Conservation (phyloP, 2,113 vertebrate genomes). For the Raja brachyura region DNA sequence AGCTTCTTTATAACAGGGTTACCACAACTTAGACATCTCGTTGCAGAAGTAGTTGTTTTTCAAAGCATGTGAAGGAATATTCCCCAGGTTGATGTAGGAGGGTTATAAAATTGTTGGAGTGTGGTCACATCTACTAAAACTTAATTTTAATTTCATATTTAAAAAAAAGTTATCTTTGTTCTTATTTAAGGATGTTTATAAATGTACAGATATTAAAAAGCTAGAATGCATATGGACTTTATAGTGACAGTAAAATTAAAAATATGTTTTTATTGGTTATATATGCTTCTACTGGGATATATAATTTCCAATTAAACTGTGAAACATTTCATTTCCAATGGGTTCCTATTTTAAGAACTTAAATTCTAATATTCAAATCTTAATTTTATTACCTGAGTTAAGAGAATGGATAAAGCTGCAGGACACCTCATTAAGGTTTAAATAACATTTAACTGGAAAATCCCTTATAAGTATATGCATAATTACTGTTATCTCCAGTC, state of each 20-base stretch:
- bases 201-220: neutral
- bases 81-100: neutral
- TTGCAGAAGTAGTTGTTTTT: neutral
- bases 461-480: neutral
- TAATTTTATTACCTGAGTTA: neutral
- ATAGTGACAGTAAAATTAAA: neutral
- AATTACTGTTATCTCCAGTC: neutral
- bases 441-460: neutral
- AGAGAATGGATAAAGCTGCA: neutral
- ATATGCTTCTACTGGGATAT: neutral
- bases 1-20: too few relatives aligned
- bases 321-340: neutral
- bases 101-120: neutral
- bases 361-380: neutral
- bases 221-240: neutral
- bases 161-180: neutral
- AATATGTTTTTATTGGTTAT: neutral
- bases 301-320: neutral
- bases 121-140: neutral
- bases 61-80: neutral
- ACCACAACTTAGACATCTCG: neutral
- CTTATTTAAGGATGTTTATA: neutral
- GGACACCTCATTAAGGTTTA: neutral
- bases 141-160: neutral
- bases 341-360: neutral